A percentile compares a stretch with the other conserved stretches of the same genome.
Conservation (phyloP, 2,797 vertebrate genomes). For the Myotis daubentonii region DNA sequence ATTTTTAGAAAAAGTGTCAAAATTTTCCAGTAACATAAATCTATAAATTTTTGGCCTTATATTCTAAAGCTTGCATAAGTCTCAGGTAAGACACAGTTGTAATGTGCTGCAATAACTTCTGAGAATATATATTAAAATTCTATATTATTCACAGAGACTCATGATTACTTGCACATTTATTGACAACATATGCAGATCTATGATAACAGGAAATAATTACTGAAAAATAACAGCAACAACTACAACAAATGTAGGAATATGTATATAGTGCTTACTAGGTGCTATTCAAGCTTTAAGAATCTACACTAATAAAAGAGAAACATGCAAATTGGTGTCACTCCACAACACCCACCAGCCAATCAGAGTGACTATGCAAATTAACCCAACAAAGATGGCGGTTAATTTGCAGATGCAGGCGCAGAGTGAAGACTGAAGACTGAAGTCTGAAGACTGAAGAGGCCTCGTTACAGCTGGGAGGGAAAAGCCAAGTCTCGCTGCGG, state of each 20-base stretch:
- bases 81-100: not conserved
- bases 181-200: not conserved
- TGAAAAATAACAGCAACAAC: not conserved
- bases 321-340: too few species aligned
- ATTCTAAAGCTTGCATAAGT: not conserved
- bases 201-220: conserved; percentile 12
- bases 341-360: too few species aligned
- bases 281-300: not conserved
- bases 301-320: too few species aligned
- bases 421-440: too few species aligned
- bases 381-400: too few species aligned
- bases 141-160: not conserved
- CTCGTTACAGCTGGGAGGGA: too few species aligned
- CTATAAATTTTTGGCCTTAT: not conserved
- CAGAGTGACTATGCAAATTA: too few species aligned
- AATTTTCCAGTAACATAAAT: not conserved
- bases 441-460: too few species aligned
- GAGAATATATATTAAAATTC: not conserved
- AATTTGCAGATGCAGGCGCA: too few species aligned
- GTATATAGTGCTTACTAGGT: not conserved
- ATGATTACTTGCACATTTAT: not conserved
- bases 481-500: too few species aligned
- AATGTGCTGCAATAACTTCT: not conserved
- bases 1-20: conserved; percentile 18
- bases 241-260: not conserved